These are phyloP conservation scores for Sebastes flavidus DNA, from an alignment of 2,797 vertebrate species.

Conservation along the genomic window DNA sequence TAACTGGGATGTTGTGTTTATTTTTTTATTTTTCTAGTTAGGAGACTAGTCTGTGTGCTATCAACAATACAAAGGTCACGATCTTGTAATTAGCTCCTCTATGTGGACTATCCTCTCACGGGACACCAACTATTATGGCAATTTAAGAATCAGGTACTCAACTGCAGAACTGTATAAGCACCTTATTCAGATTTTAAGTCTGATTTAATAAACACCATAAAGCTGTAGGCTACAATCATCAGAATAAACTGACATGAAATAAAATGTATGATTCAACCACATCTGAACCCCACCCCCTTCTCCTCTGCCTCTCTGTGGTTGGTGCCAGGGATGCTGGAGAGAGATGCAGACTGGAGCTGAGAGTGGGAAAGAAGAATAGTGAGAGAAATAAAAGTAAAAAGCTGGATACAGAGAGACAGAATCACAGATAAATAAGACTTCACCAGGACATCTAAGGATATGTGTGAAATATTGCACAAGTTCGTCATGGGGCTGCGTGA, in stretches of 20 bases:
- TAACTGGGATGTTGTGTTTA: neutral
- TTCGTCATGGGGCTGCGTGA: slow-evolving; percentile 72
- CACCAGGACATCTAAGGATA: slow-evolving; percentile 12
- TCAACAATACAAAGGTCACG: neutral
- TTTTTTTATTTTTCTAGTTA: neutral
- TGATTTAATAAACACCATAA: neutral
- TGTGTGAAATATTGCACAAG: slow-evolving; percentile 41
- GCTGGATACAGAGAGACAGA: neutral
- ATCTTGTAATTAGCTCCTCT: neutral
- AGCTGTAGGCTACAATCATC: neutral
- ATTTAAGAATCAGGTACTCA: neutral
- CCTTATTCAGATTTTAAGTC: neutral
- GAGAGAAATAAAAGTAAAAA: slow-evolving; percentile 10
- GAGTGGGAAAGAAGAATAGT: slow-evolving; percentile 6
- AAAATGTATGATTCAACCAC: slow-evolving; percentile 6
- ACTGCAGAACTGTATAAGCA: neutral
- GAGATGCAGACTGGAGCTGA: slow-evolving; percentile 37
- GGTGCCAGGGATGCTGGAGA: slow-evolving; percentile 21
- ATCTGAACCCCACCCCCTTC: slow-evolving; percentile 52
- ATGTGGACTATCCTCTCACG: neutral
- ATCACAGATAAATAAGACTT: neutral
- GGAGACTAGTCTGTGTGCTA: neutral
- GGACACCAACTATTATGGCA: neutral
- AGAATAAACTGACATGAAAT: neutral
- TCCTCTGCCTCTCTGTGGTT: neutral